Evolutionary conservation across 1,140 invertebrate species (phyloP), one percentile per base, ranked within the genome.

Genomic region (Chelonus insularis): DNA sequence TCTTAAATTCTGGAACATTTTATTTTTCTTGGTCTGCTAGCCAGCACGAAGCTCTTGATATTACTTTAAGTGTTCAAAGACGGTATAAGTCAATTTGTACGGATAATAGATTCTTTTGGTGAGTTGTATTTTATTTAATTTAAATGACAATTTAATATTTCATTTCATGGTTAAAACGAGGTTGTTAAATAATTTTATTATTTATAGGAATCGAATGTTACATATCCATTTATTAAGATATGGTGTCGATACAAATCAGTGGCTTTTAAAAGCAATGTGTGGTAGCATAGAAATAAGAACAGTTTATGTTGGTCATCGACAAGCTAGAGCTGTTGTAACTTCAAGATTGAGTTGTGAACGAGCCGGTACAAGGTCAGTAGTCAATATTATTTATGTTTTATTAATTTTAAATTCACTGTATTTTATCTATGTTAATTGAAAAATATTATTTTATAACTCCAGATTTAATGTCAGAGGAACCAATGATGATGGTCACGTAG

Each of bases 401-500:
- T n/a, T n/a, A n/a, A n/a, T 37, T 60, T 51, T 41, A 62, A 18
- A 45, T 12, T 58, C 58, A 51, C 64, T 1, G 6, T 14, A 39
- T 37, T 11, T 37, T 18, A 37, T 39, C 12, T 37, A 20, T 57
- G 2, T 37, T 4, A 12, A 39, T 20, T 16, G 2, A 37, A 9
- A 3, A 37, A 45, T 11, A 9, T 57, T 48, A 4, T 11, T 4
- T 57, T 1, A 58, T 2, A 47, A 58, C 70, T 66, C 14, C 60
- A 87, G 93, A 65, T 99, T 99, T 75, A 98, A 99, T 84, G 96
- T 98, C 0, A 85, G 98, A 68, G 98, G 98, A n/a, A 93, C 91
- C 34, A 98, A 99, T 82, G 97, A 99, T 84, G 94, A 98, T 78
- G 98, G 98, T 0, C 92, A 98, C 84, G 97, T 99, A 32, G 98